Evolutionary conservation across 2,888 invertebrate genomes (phyloP).

Genomic region (Leptarthrus brevirostris): DNA sequence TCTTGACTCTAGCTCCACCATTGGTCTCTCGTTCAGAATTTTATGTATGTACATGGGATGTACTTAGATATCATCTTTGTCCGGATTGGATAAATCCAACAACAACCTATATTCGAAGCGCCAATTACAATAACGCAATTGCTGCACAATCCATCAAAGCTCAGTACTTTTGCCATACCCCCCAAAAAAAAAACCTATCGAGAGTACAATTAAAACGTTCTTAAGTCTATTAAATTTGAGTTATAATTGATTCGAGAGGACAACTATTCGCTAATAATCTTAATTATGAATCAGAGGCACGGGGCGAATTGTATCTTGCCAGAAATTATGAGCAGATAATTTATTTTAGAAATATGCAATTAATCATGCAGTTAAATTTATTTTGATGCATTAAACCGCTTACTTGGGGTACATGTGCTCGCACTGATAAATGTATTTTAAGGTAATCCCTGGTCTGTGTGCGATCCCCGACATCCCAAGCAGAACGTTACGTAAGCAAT

Average conservation of each 20-base stretch:
- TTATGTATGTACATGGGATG: too few relatives aligned
- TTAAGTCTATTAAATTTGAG: slow-evolving; percentile 23
- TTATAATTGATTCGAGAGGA: slow-evolving; percentile 29
- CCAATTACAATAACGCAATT: too few relatives aligned
- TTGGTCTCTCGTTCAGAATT: too few relatives aligned
- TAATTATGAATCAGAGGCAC: slow-evolving; percentile 50
- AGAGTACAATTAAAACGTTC: slow-evolving; percentile 16
- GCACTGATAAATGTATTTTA: slow-evolving; percentile 29
- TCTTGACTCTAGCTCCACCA: too few relatives aligned
- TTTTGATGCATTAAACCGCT: slow-evolving; percentile 2
- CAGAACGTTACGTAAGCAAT: slow-evolving; percentile 12
- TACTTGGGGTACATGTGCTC: slow-evolving; percentile 8
- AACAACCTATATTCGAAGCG: too few relatives aligned
- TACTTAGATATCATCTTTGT: too few relatives aligned
- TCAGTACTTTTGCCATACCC: too few relatives aligned
- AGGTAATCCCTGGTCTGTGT: slow-evolving; percentile 28
- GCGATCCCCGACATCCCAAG: slow-evolving; percentile 14
- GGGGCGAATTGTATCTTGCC: slow-evolving; percentile 48
- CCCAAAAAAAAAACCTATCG: too few relatives aligned
- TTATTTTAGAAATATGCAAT: slow-evolving; percentile 50
- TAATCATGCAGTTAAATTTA: slow-evolving; percentile 52
- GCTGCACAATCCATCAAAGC: too few relatives aligned
- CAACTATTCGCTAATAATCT: slow-evolving; percentile 48
- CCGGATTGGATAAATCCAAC: too few relatives aligned
- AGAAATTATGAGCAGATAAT: slow-evolving; percentile 52